phyloP scores from a whole-genome alignment of 2,888 invertebrate species.

The Mythimna ferrago region DNA sequence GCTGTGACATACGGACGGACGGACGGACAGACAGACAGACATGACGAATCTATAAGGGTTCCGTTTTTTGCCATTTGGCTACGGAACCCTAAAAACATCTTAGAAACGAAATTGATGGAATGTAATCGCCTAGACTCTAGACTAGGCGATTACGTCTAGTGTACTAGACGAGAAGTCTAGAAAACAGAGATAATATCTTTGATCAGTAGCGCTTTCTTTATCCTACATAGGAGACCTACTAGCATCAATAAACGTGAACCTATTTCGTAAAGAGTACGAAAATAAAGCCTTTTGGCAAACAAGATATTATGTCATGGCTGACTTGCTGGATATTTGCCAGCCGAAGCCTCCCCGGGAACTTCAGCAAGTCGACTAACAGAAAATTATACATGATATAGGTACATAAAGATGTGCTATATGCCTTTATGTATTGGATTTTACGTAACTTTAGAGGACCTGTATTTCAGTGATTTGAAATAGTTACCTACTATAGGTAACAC shows the following conservation, averaged over 20 bases:
- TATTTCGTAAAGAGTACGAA: conserved; percentile 51
- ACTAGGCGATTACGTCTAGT: too few species aligned
- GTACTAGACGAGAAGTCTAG: conserved; percentile 30
- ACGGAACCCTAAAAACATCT: too few species aligned
- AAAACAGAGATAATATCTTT: conserved; percentile 37
- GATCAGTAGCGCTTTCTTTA: conserved; percentile 22
- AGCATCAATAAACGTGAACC: conserved; percentile 56
- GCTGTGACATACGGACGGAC: too few species aligned
- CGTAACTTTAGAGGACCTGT: conserved; percentile 17
- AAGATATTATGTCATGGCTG: conserved; percentile 67
- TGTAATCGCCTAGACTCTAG: conserved; percentile 13
- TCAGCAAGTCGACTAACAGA: conserved; percentile 49
- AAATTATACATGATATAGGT: conserved; percentile 44
- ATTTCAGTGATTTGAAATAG: not conserved
- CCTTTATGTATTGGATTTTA: conserved; percentile 21
- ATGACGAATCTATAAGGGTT: too few species aligned
- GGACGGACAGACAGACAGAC: too few species aligned
- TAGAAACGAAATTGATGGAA: conserved; percentile 1
- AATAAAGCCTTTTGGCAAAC: conserved; percentile 67
- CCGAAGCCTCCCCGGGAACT: conserved; percentile 60
- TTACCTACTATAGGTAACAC: not conserved
- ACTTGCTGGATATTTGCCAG: conserved; percentile 67
- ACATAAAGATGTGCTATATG: conserved; percentile 14
- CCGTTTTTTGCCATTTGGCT: too few species aligned
- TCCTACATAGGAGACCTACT: conserved; percentile 49